Base-by-base conservation (phyloP, 2,113 vertebrate species). In the Phaethon lepturus region DNA sequence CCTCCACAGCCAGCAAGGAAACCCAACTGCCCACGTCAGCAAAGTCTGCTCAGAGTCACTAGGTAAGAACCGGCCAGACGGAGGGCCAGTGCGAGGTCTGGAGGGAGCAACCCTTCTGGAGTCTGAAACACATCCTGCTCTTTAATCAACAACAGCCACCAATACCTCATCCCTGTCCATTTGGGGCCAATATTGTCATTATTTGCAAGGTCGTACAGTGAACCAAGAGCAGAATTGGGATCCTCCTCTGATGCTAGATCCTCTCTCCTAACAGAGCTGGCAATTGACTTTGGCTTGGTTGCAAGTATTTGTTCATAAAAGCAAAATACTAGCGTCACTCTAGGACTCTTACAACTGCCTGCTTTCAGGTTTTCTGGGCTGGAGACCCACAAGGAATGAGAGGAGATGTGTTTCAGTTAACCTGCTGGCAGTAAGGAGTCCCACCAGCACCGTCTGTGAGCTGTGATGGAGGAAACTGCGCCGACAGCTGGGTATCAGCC, bases 71-170 rank as follows among this genome's bases (percentile, higher is more conserved):
- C 0, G 4, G 80, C 71, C 84, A 91, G 91, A 53, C 2, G 53
- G 42, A 83, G 49, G 42, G 73, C 29, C 78, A 75, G 60, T 2
- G n/a, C 0, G 0, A 82, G 79, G 71, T 67, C 75, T 88, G 79
- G 62, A 86, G 85, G 52, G 84, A 93, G 64, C 72, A 81, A 26
- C 47, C 52, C 6, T 17, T 52, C 71, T 38, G 64, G 35, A 73
- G 59, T 58, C 93, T 86, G 86, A 88, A 69, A 80, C 58, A 53
- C 63, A 76, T 76, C 86, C 88, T 77, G 79, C 75, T 96, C 86
- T 83, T 84, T 90, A 92, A 93, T 80, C 91, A 88, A 44, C 63
- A 95, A 71, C 78, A 91, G 79, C 83, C 59, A 92, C 83, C 75
- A 69, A 16, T 94, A 84, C 56, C 69, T 95, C 88, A 91, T 74